Evolutionary conservation across 1,140 invertebrate species (phyloP).

Genomic region (Sipha flava): DNA sequence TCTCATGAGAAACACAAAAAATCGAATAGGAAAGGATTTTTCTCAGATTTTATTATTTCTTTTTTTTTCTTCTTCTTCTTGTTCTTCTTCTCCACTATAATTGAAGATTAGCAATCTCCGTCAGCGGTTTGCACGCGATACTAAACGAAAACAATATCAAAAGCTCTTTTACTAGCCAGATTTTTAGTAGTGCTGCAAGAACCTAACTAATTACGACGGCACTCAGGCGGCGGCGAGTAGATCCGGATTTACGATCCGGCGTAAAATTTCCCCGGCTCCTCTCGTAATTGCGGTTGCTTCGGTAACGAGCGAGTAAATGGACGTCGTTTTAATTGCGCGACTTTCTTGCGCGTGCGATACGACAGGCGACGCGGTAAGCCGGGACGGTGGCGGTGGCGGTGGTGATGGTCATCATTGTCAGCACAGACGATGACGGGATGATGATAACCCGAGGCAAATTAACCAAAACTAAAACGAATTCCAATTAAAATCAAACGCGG

Average conservation of each 20-base stretch:
- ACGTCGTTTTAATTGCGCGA: not conserved
- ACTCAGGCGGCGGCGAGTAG: not conserved
- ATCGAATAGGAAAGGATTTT: not conserved
- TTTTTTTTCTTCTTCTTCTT: not conserved
- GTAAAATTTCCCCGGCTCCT: not conserved
- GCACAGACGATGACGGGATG: not conserved
- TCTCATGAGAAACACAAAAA: not conserved
- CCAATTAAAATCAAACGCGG: not conserved
- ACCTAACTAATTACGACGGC: not conserved
- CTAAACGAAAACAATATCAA: not conserved
- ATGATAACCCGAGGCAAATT: not conserved
- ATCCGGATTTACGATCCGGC: not conserved
- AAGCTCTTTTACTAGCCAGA: not conserved
- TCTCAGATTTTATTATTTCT: not conserved
- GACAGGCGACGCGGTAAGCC: not conserved
- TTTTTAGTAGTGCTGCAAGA: not conserved
- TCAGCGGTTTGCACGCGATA: not conserved
- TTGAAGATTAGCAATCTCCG: not conserved
- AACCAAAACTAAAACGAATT: not conserved
- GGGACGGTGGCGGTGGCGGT: no score
- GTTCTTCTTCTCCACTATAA: not conserved
- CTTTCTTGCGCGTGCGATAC: not conserved
- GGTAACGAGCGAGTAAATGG: slow-evolving; percentile 4
- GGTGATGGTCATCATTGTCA: not conserved
- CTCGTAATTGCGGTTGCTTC: slow-evolving; percentile 6